A percentile compares a stretch with the other conserved stretches of the same genome.
Evolutionary conservation across 2,888 invertebrate species (phyloP).

Genomic region (Terebella lapidaria): DNA sequence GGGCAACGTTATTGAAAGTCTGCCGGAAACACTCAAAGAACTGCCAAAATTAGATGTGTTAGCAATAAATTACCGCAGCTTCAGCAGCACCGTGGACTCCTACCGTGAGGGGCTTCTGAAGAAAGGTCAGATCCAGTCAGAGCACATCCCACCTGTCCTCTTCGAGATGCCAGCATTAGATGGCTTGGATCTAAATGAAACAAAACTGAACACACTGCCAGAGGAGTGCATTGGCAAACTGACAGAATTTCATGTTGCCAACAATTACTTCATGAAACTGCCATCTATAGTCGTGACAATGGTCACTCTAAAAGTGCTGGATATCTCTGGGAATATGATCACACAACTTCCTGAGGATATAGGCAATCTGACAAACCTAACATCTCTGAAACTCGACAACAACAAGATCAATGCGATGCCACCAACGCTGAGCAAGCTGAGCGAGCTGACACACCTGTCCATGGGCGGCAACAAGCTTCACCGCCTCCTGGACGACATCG

Average conservation of each 20-base stretch:
- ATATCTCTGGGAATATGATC: slow-evolving; percentile 44
- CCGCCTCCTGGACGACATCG: slow-evolving; percentile 37
- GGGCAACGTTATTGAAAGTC: slow-evolving; percentile 50
- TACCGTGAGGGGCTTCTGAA: slow-evolving; percentile 48
- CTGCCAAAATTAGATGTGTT: slow-evolving; percentile 43
- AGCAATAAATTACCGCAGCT: slow-evolving; percentile 42
- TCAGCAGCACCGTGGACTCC: slow-evolving; percentile 42
- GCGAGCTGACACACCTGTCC: slow-evolving; percentile 38
- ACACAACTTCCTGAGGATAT: slow-evolving; percentile 40
- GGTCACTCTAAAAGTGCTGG: slow-evolving; percentile 32
- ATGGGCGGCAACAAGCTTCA: slow-evolving; percentile 40
- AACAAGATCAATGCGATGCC: slow-evolving; percentile 42
- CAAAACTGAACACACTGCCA: slow-evolving; percentile 48
- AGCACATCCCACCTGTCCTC: slow-evolving; percentile 50
- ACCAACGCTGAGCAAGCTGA: slow-evolving; percentile 34
- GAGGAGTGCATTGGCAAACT: slow-evolving; percentile 33
- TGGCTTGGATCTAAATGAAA: slow-evolving; percentile 44
- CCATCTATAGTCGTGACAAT: slow-evolving; percentile 29
- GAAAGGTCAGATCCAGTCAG: slow-evolving; percentile 50
- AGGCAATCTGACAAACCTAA: slow-evolving; percentile 34
- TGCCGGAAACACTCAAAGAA: slow-evolving; percentile 50
- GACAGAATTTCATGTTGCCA: slow-evolving; percentile 38
- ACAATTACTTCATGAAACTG: slow-evolving; percentile 35
- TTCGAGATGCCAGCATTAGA: slow-evolving; percentile 48
- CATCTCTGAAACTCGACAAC: slow-evolving; percentile 31